Base-by-base conservation (phyloP, 23 tunicate genomes). In the Styela plicata region DNA sequence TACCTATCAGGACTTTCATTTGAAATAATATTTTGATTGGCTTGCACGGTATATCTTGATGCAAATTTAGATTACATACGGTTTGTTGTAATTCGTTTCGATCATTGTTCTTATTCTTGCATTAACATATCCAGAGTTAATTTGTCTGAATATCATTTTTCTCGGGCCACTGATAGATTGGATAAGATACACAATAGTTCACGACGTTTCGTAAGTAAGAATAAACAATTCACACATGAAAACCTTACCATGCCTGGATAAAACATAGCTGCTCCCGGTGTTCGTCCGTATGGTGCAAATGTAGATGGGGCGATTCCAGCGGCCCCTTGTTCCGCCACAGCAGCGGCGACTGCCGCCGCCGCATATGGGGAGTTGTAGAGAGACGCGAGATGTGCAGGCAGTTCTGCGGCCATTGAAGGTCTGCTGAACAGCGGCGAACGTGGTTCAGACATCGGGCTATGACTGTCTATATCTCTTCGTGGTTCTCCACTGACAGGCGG, bases 271-370 rank as follows among this genome's bases (percentile, higher is more conserved):
- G 67, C 29, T 25, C 2, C 66, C 0, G 81, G 81, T n/a, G 52
- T 67, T 76, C 81, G 36, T 18, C 81, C 81, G 37, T 33, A 76
- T 21, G 52, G 81, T 34, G 63, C 25, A 53, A 76, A 76, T 53
- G 30, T 29, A 0, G 81, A 27, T 29, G 66, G 1, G 21, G 66
- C n/a, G 27, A 20, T n/a, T 52, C 64, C 81, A 5, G 63, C 65
- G 27, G 66, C 52, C 27, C 81, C 81, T 29, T 76, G 81, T 25
- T 65, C 81, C 23, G 81, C 81, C 66, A 76, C 53, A 26, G 81
- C 81, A 21, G 81, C 81, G 0, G 81, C 81, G 66, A 76, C 81
- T 0, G 81, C 81, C 13, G 81, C 81, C 27, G 81, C 81, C 21
- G 81, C 81, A 29, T 76, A 76, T 24, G 64, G 81, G 0, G 81